Conservation (phyloP, 2,888 invertebrate genomes). For the Aphodius sticticus region DNA sequence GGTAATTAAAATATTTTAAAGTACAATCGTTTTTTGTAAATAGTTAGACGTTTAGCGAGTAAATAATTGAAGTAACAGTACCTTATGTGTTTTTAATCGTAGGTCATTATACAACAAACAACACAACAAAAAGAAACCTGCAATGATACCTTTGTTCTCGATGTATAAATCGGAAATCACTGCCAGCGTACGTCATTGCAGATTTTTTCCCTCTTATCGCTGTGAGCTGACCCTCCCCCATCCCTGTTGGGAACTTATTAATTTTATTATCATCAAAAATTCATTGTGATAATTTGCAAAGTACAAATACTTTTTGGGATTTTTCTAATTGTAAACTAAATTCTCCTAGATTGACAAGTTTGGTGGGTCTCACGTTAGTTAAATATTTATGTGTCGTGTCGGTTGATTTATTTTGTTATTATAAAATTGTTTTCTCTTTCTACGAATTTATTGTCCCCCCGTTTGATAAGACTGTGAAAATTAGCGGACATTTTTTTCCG, state of each 20-base stretch:
- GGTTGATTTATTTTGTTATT: slow-evolving; percentile 8
- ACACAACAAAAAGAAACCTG: slow-evolving; percentile 35
- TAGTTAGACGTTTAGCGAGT: slow-evolving; percentile 42
- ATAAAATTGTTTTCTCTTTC: neutral
- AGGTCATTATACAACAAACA: neutral
- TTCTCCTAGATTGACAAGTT: no score
- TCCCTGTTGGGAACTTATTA: neutral
- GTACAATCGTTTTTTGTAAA: slow-evolving; percentile 48
- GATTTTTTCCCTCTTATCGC: slow-evolving; percentile 26
- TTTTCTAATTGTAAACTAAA: no score
- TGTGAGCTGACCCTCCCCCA: neutral
- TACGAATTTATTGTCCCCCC: neutral
- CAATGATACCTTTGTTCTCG: slow-evolving; percentile 41
- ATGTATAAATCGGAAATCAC: slow-evolving; percentile 40
- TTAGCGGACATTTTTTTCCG: neutral
- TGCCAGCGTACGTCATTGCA: slow-evolving; percentile 43
- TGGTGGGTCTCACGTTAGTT: neutral
- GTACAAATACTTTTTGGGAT: slow-evolving; percentile 15
- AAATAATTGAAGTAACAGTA: slow-evolving; percentile 33
- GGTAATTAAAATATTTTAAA: slow-evolving; percentile 41
- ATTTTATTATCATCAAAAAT: slow-evolving; percentile 10
- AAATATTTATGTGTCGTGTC: slow-evolving; percentile 9
- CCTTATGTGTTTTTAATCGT: slow-evolving; percentile 32
- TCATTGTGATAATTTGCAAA: neutral
- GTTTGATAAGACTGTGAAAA: slow-evolving; percentile 22